Evolutionary conservation across 2,888 invertebrate genomes (phyloP).

Genomic region (Scelioninae gen. 1): DNA sequence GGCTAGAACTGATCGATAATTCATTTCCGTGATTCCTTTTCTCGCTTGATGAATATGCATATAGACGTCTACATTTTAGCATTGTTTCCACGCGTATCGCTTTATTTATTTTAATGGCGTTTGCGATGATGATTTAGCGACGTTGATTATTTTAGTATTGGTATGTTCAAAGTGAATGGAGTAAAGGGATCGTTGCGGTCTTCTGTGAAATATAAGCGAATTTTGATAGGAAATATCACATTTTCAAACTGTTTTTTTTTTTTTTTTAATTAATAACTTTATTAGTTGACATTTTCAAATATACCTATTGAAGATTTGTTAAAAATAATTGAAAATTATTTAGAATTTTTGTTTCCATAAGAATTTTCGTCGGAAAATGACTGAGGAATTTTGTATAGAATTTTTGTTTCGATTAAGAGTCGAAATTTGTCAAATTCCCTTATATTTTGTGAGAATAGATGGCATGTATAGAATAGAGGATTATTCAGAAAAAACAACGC

Average conservation of each 20-base stretch:
- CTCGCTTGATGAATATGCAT: slow-evolving; percentile 33
- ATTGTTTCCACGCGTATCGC: slow-evolving; percentile 42
- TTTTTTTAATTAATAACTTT: too few relatives aligned
- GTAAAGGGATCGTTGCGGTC: background rate
- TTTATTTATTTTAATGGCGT: slow-evolving; percentile 58
- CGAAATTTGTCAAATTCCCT: slow-evolving; percentile 19
- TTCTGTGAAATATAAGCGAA: slow-evolving; percentile 25
- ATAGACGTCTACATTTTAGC: slow-evolving; percentile 46
- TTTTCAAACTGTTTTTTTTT: background rate
- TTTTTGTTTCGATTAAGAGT: slow-evolving; percentile 2
- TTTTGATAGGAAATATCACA: background rate
- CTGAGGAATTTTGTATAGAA: background rate
- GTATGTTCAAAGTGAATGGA: slow-evolving; percentile 8
- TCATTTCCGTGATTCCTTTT: slow-evolving; percentile 54
- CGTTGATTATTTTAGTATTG: slow-evolving; percentile 39
- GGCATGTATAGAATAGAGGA: slow-evolving; percentile 44
- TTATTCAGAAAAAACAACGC: slow-evolving; percentile 5
- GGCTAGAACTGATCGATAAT: slow-evolving; percentile 56
- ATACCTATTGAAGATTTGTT: too few relatives aligned
- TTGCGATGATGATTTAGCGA: slow-evolving; percentile 50
- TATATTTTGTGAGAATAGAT: slow-evolving; percentile 41
- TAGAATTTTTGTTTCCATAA: background rate
- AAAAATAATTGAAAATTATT: too few relatives aligned
- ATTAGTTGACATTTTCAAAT: too few relatives aligned
- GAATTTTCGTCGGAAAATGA: background rate